These are phyloP conservation scores for Epizoanthus ramosus DNA, from an alignment of 92 coral and sea anemone genomes.

Conservation along the genomic window DNA sequence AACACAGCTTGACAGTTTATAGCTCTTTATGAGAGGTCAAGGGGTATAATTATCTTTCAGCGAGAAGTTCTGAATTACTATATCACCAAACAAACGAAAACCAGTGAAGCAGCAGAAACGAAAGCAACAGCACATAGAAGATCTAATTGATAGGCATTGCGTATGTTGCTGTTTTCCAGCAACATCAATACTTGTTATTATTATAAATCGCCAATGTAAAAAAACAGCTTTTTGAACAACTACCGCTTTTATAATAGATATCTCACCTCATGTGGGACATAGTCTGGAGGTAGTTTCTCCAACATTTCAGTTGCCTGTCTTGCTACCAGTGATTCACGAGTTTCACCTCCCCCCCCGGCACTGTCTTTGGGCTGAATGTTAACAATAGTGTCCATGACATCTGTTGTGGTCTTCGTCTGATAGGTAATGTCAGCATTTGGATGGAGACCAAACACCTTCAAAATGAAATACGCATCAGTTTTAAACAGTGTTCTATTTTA, in stretches of 20 bases:
- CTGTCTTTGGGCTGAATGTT: conserved; percentile 99
- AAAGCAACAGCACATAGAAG: too few species aligned
- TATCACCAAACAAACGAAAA: too few species aligned
- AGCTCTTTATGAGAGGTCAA: too few species aligned
- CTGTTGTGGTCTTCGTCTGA: conserved; percentile 97
- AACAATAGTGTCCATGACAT: conserved; percentile 93
- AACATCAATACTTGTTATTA: too few species aligned
- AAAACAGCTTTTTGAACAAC: not conserved
- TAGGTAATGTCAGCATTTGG: conserved; percentile 97
- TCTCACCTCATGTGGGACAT: conserved; percentile 92
- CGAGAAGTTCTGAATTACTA: too few species aligned
- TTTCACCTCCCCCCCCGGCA: conserved; percentile 96
- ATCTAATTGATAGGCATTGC: too few species aligned
- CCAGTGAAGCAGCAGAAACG: too few species aligned
- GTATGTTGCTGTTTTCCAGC: too few species aligned
- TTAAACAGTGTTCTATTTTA: not conserved
- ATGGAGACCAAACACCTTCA: conserved; percentile 97
- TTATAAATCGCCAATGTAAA: too few species aligned
- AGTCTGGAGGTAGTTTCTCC: conserved; percentile 92
- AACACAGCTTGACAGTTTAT: too few species aligned
- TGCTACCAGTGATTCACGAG: conserved; percentile 91
- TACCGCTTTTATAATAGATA: not conserved
- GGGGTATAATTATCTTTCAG: too few species aligned
- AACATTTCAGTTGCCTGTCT: conserved; percentile 96
- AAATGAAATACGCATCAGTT: not conserved